These are phyloP conservation scores for Puma concolor DNA, from an alignment of 2,113 vertebrate species.

Conservation along the genomic window DNA sequence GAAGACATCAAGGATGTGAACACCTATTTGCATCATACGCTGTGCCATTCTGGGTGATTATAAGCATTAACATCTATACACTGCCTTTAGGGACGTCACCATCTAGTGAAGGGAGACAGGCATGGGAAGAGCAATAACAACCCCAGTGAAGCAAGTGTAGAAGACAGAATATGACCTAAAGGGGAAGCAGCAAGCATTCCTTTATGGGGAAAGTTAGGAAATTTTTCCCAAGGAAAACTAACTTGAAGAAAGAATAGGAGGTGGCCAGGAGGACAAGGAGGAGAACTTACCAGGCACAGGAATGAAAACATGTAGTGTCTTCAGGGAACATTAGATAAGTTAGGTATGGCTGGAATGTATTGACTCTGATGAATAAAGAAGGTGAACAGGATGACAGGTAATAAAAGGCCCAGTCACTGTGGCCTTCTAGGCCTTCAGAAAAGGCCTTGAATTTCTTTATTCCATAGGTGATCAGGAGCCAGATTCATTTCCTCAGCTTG, in stretches of 20 bases:
- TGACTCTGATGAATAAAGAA: not conserved
- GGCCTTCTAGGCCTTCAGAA: not conserved
- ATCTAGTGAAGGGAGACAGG: not conserved
- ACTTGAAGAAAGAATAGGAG: not conserved
- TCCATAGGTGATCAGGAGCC: not conserved
- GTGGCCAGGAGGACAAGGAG: not conserved
- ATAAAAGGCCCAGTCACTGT: not conserved
- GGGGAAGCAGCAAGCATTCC: not conserved
- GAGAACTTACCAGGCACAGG: not conserved
- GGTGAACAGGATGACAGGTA: not conserved
- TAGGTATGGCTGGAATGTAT: not conserved
- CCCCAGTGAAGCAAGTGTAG: not conserved
- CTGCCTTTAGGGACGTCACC: not conserved
- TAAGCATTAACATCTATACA: not conserved
- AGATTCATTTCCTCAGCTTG: constrained; percentile 3
- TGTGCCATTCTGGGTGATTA: not conserved
- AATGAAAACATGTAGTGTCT: not conserved
- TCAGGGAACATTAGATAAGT: not conserved
- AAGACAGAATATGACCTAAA: not conserved
- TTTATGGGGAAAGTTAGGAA: not conserved
- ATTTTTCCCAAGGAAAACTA: not conserved
- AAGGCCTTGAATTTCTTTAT: not conserved
- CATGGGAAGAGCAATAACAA: not conserved
- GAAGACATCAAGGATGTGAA: not conserved
- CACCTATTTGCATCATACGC: not conserved